Evolutionary conservation across 2,797 vertebrate genomes (phyloP), one percentile per base, ranked within the genome.

Genomic region (Macropus fuliginosus): DNA sequence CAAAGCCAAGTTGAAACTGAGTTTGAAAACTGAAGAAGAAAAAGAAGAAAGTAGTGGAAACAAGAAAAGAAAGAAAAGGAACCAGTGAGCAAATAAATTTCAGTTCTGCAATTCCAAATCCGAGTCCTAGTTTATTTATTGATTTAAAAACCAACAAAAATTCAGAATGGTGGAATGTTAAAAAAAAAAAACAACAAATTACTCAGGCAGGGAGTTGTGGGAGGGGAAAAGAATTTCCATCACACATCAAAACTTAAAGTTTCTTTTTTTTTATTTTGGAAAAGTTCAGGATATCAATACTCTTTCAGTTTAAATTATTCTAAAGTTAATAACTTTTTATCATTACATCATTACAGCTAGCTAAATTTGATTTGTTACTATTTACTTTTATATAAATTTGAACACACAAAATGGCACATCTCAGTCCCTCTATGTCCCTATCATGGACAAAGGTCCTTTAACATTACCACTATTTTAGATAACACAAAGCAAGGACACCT

Each of bases 191-290:
- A 21, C 40, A 12, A 59, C 1, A 62, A 62, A 40, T n/a, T n/a
- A 28, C 14, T 81, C 8, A 31, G 9, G 2, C 40, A 21, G 8
- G 8, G 18, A 40, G 21, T 27, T 81, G 74, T 27, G 21, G 74
- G 96, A 97, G 98, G 98, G 98, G 99, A 99, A 34, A 98, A 99
- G 98, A 99, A 98, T 99, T 98, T 99, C 98, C 98, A 99, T 97
- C 98, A 98, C 98, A 98, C 98, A 98, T 98, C 98, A 98, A 98
- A 98, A 98, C 98, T 98, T 99, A 98, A 98, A 99, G 99, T 99
- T 99, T 99, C 99, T 99, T 98, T 99, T 98, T 99, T 99, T 99
- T 99, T 99, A 99, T 98, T 99, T 98, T 99, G 99, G 99, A 98
- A 98, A 99, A 99, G 99, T 98, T 99, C 99, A 99, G 99, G 99